These are phyloP conservation scores for Aphidoletes aphidimyza DNA, from an alignment of 2,888 invertebrate species.

Conservation along the genomic window DNA sequence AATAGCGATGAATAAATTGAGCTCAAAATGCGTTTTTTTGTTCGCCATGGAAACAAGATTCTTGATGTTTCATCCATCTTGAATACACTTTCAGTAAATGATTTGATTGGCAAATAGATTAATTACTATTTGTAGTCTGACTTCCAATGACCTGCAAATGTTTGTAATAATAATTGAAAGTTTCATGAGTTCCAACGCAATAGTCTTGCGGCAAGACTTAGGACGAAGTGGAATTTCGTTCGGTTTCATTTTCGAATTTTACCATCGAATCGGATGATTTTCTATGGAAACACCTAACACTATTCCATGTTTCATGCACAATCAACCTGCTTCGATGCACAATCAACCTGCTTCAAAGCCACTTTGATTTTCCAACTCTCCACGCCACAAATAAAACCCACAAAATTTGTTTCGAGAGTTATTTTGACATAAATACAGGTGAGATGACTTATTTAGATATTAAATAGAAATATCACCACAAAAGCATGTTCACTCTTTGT, in stretches of 20 bases:
- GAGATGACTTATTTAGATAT: background rate
- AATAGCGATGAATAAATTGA: background rate
- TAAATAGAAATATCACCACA: constrained; percentile 5
- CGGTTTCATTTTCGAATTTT: background rate
- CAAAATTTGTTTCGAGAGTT: background rate
- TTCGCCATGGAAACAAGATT: no score
- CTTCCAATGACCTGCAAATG: no score
- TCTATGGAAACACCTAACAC: no score
- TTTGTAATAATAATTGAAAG: background rate
- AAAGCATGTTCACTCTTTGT: constrained; percentile 4
- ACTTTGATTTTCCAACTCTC: background rate
- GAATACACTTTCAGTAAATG: no score
- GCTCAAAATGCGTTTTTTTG: no score
- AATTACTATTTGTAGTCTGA: background rate
- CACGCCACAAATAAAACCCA: constrained; percentile 29
- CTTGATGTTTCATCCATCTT: no score
- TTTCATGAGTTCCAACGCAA: background rate
- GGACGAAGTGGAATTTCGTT: constrained; percentile 27
- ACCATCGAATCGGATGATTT: no score
- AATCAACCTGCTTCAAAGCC: background rate
- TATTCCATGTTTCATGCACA: background rate
- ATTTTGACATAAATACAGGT: background rate
- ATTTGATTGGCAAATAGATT: background rate
- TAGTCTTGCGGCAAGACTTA: no score
- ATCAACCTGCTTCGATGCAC: background rate